A percentile compares a stretch with the other conserved stretches of the same genome.
These are phyloP conservation scores for Cabera pusaria DNA, from an alignment of 2,888 invertebrate species.

Conservation along the genomic window DNA sequence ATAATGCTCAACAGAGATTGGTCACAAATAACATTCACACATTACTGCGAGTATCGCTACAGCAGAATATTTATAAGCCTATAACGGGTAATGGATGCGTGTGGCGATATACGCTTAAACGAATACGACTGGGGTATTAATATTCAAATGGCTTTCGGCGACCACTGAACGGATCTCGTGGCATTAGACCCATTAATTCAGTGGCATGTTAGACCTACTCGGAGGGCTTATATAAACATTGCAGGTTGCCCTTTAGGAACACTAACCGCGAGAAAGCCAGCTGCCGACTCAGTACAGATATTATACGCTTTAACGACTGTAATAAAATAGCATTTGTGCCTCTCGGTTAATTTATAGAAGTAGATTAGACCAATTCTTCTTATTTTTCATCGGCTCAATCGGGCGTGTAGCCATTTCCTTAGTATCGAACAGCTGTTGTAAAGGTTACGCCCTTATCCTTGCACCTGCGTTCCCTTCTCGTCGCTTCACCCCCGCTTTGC, in stretches of 20 bases:
- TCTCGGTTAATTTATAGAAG: conserved; percentile 48
- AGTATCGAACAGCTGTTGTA: conserved; percentile 71
- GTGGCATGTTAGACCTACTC: conserved; percentile 45
- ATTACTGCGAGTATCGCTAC: conserved; percentile 39
- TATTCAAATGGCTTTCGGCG: conserved; percentile 73
- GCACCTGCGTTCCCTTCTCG: conserved; percentile 66
- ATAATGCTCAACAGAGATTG: conserved; percentile 12
- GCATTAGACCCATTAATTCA: conserved; percentile 64
- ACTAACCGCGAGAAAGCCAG: conserved; percentile 47
- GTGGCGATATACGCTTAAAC: conserved; percentile 54
- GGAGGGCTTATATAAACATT: conserved; percentile 47
- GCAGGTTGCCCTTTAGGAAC: conserved; percentile 46
- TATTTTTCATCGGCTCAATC: conserved; percentile 52
- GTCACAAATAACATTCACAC: conserved; percentile 40
- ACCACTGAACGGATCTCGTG: conserved; percentile 56
- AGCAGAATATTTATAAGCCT: conserved; percentile 56
- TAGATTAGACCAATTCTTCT: conserved; percentile 56
- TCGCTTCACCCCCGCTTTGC: conserved; percentile 51
- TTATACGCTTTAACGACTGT: conserved; percentile 37
- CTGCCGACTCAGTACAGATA: conserved; percentile 47
- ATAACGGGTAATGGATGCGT: conserved; percentile 59
- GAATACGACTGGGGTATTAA: conserved; percentile 62
- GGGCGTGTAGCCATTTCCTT: conserved; percentile 61
- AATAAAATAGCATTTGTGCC: conserved; percentile 44
- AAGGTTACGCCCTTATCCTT: conserved; percentile 73